Base-by-base conservation (phyloP, 2,113 vertebrate genomes). In the Coracopsis vasa region DNA sequence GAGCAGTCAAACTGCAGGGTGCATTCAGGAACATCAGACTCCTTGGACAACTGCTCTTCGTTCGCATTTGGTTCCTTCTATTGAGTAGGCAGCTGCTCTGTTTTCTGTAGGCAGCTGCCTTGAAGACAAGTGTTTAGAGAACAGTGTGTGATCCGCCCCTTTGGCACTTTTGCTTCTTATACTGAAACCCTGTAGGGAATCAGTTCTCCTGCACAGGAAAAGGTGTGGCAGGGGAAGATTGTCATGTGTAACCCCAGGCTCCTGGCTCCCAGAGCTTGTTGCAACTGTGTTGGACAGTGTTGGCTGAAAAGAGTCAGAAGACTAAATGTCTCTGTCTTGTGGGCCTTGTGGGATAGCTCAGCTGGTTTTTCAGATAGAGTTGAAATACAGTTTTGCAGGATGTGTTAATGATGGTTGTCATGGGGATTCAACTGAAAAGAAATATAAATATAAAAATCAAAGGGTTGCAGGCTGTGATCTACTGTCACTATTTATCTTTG, bases 371-470 rank as follows among this genome's bases (percentile, higher is more conserved):
- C 44, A 67, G 47, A 33, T 17, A 28, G 35, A 50, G 24, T 44
- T 83, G 77, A 90, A 94, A 93, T 47, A 44, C 42, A 20, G 50
- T 70, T 88, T 80, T 92, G 27, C 39, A 72, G 44, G 48, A 72
- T 51, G 16, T 88, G 48, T 93, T 78, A 84, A 71, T 0, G 3
- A 66, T 48, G 82, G 88, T 97, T 95, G 94, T 86, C 95, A 96
- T 90, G 86, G 94, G 92, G 80, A 96, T 91, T 92, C 69, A 89
- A 47, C 64, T 74, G 83, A 88, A 94, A 96, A 95, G 81, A 91
- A 95, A 93, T 80, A 61, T 67, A 92, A 88, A 88, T 94, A 74
- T 70, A 86, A 88, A 83, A 91, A 95, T 94, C 51, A 92, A 91
- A 95, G 60, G 58, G 16, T 51, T 92, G 21, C 83, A 75, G 94